phyloP scores from a whole-genome alignment of 2,797 vertebrate genomes.

The Gouania willdenowi region DNA sequence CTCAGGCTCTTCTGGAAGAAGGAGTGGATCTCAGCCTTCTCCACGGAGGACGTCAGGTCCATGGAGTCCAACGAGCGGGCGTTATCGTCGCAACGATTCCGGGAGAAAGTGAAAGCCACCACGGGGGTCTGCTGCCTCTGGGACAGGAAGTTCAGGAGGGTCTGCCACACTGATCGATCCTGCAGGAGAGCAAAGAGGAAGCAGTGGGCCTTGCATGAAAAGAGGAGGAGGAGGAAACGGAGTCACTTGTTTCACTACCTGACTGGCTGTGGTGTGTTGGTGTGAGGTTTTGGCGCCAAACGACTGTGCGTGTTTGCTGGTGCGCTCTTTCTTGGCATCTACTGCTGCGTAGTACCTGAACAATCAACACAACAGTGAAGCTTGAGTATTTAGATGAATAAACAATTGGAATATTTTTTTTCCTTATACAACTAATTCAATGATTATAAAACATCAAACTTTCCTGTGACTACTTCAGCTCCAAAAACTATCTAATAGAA shows the following conservation, averaged over 20 bases:
- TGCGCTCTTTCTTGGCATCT: conserved; percentile 88
- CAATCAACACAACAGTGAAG: conserved; percentile 12
- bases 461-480: no score
- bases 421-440: no score
- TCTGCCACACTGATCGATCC: conserved; percentile 87
- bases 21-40: conserved; percentile 88
- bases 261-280: conserved; percentile 71
- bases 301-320: conserved; percentile 87
- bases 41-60: conserved; percentile 82
- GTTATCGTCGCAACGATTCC: conserved; percentile 87
- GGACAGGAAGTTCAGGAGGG: conserved; percentile 83
- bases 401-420: no score
- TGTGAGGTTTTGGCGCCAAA: conserved; percentile 83
- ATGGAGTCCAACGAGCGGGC: conserved; percentile 83
- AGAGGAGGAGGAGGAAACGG: neutral
- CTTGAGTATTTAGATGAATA: no score
- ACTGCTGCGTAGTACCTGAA: conserved; percentile 84
- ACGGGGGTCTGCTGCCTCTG: conserved; percentile 86
- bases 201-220: neutral
- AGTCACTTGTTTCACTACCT: conserved; percentile 76
- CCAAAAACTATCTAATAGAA: no score
- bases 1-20: conserved; percentile 89
- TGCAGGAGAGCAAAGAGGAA: conserved; percentile 25
- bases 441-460: no score
- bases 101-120: conserved; percentile 91